These are phyloP conservation scores for Ethmia dodecea DNA, from an alignment of 2,888 invertebrate species.

Conservation along the genomic window DNA sequence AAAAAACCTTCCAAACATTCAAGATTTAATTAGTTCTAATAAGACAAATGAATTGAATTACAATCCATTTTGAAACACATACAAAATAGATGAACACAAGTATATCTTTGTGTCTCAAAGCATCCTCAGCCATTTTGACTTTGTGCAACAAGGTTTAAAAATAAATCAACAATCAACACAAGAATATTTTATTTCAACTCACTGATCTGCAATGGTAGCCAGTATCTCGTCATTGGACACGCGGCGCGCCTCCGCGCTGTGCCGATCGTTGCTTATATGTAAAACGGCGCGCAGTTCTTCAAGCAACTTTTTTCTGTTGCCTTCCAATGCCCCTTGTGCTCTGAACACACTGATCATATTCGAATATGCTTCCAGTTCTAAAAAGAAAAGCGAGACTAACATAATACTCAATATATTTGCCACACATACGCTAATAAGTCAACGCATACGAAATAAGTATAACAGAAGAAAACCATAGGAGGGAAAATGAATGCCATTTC, in stretches of 20 bases:
- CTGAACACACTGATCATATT: conserved; percentile 93
- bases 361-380: conserved; percentile 95
- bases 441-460: conserved; percentile 34
- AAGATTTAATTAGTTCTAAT: conserved; percentile 24
- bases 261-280: conserved; percentile 93
- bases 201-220: conserved; percentile 93
- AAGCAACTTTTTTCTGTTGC: conserved; percentile 89
- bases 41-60: conserved; percentile 18
- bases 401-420: conserved; percentile 23
- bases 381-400: conserved; percentile 47
- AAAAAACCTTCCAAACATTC: conserved; percentile 9
- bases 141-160: conserved; percentile 52
- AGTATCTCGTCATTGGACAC: conserved; percentile 95
- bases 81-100: conserved; percentile 8
- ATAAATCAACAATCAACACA: conserved; percentile 47
- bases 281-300: conserved; percentile 88
- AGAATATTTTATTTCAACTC: conserved; percentile 58
- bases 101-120: conserved; percentile 28
- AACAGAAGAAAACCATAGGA: conserved; percentile 65
- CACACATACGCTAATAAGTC: conserved; percentile 27
- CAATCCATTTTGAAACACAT: neutral
- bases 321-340: conserved; percentile 93
- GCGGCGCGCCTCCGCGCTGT: conserved; percentile 93
- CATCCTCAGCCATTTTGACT: conserved; percentile 65
- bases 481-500: conserved; percentile 74